Percentiles rank a stretch among this genome's conserved stretches.
These are phyloP conservation scores for Phalanger gymnotis DNA, from an alignment of 2,797 vertebrate genomes.

Conservation along the genomic window DNA sequence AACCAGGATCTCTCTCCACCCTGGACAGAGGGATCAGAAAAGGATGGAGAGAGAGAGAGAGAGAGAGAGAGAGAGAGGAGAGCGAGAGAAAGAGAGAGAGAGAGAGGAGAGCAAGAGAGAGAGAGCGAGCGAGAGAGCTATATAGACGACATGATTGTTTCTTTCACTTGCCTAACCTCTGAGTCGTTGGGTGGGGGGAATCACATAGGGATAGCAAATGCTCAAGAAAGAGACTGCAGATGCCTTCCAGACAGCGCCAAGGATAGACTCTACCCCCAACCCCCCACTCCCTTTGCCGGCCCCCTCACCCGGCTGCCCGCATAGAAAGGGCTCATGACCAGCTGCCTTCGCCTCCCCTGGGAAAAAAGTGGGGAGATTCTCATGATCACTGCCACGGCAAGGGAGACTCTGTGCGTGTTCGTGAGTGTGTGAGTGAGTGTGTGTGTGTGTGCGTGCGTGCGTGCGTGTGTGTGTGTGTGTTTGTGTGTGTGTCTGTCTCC, in stretches of 20 bases:
- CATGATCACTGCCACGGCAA: constrained; percentile 77
- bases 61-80: constrained; percentile 74
- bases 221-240: constrained; percentile 59
- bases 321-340: constrained; percentile 53
- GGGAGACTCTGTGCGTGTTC: constrained; percentile 9
- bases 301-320: constrained; percentile 56
- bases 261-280: background rate
- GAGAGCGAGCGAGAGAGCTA: constrained; percentile 69
- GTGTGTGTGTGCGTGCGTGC: background rate
- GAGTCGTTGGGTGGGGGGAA: constrained; percentile 75
- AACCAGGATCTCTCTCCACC: background rate
- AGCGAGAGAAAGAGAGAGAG: constrained; percentile 49
- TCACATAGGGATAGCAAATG: constrained; percentile 52
- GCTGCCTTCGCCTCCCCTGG: constrained; percentile 73
- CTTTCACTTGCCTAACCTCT: constrained; percentile 78
- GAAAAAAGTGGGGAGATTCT: constrained; percentile 61
- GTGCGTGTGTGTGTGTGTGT: background rate
- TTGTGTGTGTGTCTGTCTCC: constrained; percentile 43
- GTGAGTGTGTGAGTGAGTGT: background rate
- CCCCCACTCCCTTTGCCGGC: constrained; percentile 4
- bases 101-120: constrained; percentile 77
- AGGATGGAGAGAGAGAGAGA: background rate
- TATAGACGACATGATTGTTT: constrained; percentile 84
- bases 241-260: background rate
- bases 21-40: background rate